Evolutionary conservation across 1,140 invertebrate genomes (phyloP).

Genomic region (Portunus trituberculatus): DNA sequence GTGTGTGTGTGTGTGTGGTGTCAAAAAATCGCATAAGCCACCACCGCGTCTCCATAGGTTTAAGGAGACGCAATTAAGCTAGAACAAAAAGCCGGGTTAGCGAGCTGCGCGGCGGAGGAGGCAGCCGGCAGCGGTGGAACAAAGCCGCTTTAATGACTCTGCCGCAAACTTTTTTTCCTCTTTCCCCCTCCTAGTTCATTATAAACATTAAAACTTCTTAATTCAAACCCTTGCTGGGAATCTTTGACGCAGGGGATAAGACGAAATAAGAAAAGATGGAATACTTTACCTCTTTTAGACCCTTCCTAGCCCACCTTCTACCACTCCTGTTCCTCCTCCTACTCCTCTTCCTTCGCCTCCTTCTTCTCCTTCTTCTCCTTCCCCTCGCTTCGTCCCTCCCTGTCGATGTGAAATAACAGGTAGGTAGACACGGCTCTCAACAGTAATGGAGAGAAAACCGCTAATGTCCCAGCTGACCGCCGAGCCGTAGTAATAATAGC

Average conservation of each 20-base stretch:
- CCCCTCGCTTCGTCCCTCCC: background rate
- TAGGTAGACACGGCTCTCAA: background rate
- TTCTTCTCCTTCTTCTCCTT: background rate
- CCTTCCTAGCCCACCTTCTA: background rate
- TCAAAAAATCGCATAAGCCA: background rate
- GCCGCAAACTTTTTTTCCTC: background rate
- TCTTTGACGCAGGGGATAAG: background rate
- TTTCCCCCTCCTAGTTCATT: background rate
- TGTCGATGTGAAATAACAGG: background rate
- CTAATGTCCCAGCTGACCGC: slow-evolving; percentile 5
- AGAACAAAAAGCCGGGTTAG: background rate
- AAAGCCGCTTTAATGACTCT: slow-evolving; percentile 1
- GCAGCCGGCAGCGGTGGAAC: background rate
- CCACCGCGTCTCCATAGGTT: background rate
- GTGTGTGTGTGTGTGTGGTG: background rate
- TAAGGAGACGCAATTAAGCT: background rate
- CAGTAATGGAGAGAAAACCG: background rate
- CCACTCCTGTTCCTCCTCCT: background rate
- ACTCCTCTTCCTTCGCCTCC: background rate
- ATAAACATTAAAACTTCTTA: background rate
- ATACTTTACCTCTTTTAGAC: background rate
- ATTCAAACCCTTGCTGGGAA: background rate
- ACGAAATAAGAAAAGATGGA: background rate
- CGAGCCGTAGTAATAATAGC: background rate
- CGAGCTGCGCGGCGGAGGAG: background rate